Base-by-base conservation (phyloP, 2,888 invertebrate species). In the Drosophila multiciliata region DNA sequence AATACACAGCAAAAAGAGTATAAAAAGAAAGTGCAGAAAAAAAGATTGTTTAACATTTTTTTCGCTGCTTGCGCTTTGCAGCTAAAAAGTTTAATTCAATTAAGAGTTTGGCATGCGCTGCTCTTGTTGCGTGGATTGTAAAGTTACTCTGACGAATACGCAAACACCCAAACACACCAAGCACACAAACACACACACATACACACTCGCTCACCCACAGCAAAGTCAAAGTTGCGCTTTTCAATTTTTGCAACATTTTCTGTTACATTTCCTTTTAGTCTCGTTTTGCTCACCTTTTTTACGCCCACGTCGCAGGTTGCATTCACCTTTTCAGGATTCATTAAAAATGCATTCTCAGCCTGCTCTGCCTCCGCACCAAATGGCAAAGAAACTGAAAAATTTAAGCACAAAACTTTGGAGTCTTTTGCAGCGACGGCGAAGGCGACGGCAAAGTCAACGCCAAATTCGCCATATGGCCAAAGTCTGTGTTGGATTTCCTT, bases 51-150 rank as follows among this genome's bases (percentile, higher is more conserved):
- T 55, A 38, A 50, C 8, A 65, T 55, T 66, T 70, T 72, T 70
- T 72, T 29, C 29, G 52, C 42, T 53, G 20, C 78, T 52, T 65
- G 42, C 48, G 50, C 62, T 80, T 75, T 71, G 66, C 53, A 68
- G 80, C 80, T 70, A 71, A 81, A 84, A 83, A 83, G 79, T 83
- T 84, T 84, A 84, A 83, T 83, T 83, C 73, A 83, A 84, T 83
- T 83, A 83, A 84, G 82, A 82, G 79, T 77, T 82, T 68, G 63
- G 76, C 53, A 67, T 58, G 66, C 42, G 42, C 68, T 75, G 78
- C 66, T 45, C 15, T 68, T 68, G 72, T 78, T 78, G 70, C 71
- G 45, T 52, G 49, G 62, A 45, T 59, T 49, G 48, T 48, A 64
- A 52, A 78, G 53, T 52, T 75, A 60, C 57, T 72, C 69, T 72